Percentiles rank a stretch among this genome's conserved stretches.
Evolutionary conservation across 2,797 vertebrate genomes (phyloP).

Genomic region (Lepus oiostolus): DNA sequence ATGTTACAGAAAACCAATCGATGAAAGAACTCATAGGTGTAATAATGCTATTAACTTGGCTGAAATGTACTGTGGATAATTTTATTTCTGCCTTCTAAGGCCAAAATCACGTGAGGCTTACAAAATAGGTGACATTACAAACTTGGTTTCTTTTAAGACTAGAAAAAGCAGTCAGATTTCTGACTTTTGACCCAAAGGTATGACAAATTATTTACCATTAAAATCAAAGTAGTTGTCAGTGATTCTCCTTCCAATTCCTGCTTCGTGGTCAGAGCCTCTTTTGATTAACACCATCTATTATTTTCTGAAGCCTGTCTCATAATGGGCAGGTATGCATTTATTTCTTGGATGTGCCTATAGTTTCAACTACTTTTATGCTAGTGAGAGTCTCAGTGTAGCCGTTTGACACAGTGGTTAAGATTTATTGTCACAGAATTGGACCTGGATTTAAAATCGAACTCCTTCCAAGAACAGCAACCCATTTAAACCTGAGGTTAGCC

Average conservation of each 20-base stretch:
- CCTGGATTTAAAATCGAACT: background rate
- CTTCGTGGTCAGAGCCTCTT: background rate
- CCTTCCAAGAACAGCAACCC: background rate
- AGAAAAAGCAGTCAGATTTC: background rate
- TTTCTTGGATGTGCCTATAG: background rate
- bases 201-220: conserved; percentile 33
- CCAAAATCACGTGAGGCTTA: background rate
- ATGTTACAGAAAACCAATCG: conserved; percentile 24
- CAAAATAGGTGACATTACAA: conserved; percentile 61
- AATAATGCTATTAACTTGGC: background rate
- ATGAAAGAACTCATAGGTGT: background rate
- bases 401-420: background rate
- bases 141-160: conserved; percentile 49
- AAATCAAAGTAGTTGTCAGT: conserved; percentile 31
- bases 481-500: background rate
- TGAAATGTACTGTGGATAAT: background rate
- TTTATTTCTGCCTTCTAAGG: conserved; percentile 54
- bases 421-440: background rate
- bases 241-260: background rate
- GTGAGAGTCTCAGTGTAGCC: background rate
- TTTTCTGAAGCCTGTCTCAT: background rate
- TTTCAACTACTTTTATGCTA: background rate
- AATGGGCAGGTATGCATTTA: background rate
- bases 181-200: conserved; percentile 50
- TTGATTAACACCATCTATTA: background rate